Evolutionary conservation across 1,140 invertebrate genomes (phyloP).

Genomic region (Paracyclopina nana): DNA sequence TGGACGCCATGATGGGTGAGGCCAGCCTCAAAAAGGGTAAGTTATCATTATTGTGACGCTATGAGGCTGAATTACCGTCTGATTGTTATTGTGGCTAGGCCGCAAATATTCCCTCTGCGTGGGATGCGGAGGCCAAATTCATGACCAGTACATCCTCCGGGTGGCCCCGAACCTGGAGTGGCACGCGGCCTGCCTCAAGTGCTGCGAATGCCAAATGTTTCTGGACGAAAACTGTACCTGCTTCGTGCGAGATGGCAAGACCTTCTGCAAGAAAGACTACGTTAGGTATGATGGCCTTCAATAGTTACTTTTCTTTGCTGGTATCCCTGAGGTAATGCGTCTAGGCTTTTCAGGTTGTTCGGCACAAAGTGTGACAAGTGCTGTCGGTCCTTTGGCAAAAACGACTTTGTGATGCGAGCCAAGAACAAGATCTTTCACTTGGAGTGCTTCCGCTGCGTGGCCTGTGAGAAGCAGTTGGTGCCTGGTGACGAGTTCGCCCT

Average conservation of each 20-base stretch:
- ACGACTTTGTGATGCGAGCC: conserved; percentile 93
- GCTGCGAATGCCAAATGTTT: conserved; percentile 87
- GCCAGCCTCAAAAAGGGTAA: too few relatives aligned
- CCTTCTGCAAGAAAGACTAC: conserved; percentile 95
- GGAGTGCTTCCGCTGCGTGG: conserved; percentile 84
- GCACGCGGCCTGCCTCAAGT: conserved; percentile 90
- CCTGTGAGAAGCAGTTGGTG: conserved; percentile 69
- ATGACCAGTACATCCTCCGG: conserved; percentile 92
- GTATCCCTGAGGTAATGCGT: too few relatives aligned
- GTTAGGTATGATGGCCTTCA: conserved; percentile 49
- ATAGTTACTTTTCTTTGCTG: background rate
- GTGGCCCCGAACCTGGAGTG: conserved; percentile 93
- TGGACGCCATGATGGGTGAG: too few relatives aligned
- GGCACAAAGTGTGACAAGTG: conserved; percentile 91
- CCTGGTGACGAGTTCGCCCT: conserved; percentile 93
- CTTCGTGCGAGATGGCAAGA: conserved; percentile 93
- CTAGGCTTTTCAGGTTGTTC: conserved; percentile 51
- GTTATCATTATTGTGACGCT: too few relatives aligned
- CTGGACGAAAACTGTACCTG: conserved; percentile 93
- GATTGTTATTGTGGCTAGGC: too few relatives aligned
- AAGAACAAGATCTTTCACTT: conserved; percentile 94
- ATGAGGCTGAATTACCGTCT: too few relatives aligned
- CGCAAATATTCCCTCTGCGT: conserved; percentile 46
- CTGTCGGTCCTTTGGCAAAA: conserved; percentile 71
- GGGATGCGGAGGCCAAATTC: conserved; percentile 84